These are phyloP conservation scores for Microctonus brassicae DNA, from an alignment of 2,888 invertebrate genomes.

Conservation along the genomic window DNA sequence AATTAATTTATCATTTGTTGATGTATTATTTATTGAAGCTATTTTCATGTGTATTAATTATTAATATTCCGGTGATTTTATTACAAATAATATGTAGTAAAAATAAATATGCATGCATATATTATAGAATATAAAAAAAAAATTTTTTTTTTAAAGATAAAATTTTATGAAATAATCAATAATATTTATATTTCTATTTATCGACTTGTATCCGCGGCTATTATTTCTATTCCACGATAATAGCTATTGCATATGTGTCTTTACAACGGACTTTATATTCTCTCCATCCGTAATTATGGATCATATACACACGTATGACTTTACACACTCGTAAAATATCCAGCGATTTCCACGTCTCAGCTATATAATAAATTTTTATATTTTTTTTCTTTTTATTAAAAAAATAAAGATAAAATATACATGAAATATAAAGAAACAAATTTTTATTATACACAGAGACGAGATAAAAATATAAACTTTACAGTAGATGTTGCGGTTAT, in stretches of 20 bases:
- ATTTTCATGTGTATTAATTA: neutral
- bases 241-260: neutral
- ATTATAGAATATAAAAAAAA: neutral
- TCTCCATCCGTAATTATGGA: neutral
- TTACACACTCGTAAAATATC: conserved; percentile 28
- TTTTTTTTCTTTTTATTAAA: neutral
- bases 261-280: neutral
- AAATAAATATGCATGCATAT: neutral
- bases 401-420: neutral
- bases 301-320: neutral
- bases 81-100: too few species aligned
- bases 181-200: neutral
- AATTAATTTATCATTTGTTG: neutral
- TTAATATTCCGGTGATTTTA: neutral
- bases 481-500: too few species aligned
- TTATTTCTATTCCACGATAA: neutral
- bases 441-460: neutral
- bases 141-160: neutral
- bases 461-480: neutral
- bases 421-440: neutral
- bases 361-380: neutral
- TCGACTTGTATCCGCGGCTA: neutral
- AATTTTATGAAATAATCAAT: neutral
- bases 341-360: neutral
- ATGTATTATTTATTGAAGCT: neutral